These are phyloP conservation scores for Goniozus legneri DNA, from an alignment of 1,140 invertebrate genomes.

Conservation along the genomic window DNA sequence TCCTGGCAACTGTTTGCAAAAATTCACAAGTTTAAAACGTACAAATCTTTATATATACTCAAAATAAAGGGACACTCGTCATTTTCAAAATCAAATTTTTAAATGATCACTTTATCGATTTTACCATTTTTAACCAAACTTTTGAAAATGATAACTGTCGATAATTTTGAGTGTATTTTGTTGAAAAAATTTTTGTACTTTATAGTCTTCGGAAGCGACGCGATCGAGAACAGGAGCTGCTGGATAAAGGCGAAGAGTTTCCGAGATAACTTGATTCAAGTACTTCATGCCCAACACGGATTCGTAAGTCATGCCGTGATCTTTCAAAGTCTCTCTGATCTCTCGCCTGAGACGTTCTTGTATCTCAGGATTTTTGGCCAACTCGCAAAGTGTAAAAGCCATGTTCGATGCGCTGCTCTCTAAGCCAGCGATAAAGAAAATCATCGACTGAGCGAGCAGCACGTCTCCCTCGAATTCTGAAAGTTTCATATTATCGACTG, in stretches of 20 bases:
- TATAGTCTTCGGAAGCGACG: conserved; percentile 40
- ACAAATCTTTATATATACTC: too few species aligned
- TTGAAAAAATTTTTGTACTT: conserved; percentile 14
- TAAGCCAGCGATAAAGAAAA: conserved; percentile 54
- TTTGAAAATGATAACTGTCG: neutral
- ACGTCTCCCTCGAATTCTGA: conserved; percentile 25
- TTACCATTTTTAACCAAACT: too few species aligned
- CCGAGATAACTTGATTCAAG: conserved; percentile 28
- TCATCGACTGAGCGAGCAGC: conserved; percentile 31
- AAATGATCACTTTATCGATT: neutral
- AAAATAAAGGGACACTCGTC: neutral
- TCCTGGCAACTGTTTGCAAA: conserved; percentile 44
- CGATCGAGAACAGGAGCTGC: conserved; percentile 58
- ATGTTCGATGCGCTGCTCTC: conserved; percentile 56
- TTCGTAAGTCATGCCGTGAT: conserved; percentile 27
- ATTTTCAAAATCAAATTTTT: neutral
- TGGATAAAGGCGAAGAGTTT: conserved; percentile 56
- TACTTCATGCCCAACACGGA: conserved; percentile 30
- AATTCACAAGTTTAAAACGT: too few species aligned
- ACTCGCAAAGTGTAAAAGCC: conserved; percentile 36
- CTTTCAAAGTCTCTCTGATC: conserved; percentile 49
- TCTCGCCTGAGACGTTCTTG: conserved; percentile 55
- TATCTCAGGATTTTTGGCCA: conserved; percentile 38
- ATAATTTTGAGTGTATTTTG: too few species aligned
- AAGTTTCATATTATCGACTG: neutral